phyloP scores from a whole-genome alignment of 1,140 invertebrate genomes.

The Fopius arisanus region DNA sequence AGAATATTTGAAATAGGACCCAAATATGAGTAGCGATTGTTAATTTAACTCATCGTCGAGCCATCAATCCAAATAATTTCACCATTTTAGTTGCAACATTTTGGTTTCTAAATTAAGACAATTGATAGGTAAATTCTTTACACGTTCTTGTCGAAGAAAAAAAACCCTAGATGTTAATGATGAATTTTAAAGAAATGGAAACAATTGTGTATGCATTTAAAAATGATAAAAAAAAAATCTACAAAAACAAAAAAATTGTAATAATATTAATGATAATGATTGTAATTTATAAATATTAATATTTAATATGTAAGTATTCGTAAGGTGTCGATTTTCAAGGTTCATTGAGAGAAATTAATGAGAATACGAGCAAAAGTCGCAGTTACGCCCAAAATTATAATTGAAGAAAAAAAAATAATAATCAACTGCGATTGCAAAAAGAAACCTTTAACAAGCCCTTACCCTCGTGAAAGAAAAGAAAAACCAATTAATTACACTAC shows the following conservation, averaged over 20 bases:
- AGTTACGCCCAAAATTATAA: too few species aligned
- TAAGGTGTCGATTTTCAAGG: conserved; percentile 32
- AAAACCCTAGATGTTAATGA: conserved; percentile 20
- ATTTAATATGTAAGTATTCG: conserved; percentile 59
- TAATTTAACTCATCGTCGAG: conserved; percentile 21
- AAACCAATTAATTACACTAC: conserved; percentile 39
- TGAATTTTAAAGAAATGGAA: conserved; percentile 15
- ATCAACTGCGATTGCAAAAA: background rate
- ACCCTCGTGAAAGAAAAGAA: background rate
- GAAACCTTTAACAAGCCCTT: background rate
- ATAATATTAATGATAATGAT: conserved; percentile 56
- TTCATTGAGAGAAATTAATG: background rate
- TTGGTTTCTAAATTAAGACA: background rate
- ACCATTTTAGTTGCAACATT: background rate
- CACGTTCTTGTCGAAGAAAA: conserved; percentile 25
- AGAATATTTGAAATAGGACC: conserved; percentile 46
- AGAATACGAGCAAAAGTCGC: background rate
- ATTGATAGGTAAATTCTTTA: conserved; percentile 6
- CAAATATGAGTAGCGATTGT: conserved; percentile 37
- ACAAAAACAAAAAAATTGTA: conserved; percentile 47
- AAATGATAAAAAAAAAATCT: conserved; percentile 46
- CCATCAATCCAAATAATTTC: conserved; percentile 29
- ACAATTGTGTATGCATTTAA: conserved; percentile 61
- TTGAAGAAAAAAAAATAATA: background rate
- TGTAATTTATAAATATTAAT: conserved; percentile 63